Evolutionary conservation across 1,140 invertebrate species (phyloP).

Genomic region (Branchinecta lindahli): DNA sequence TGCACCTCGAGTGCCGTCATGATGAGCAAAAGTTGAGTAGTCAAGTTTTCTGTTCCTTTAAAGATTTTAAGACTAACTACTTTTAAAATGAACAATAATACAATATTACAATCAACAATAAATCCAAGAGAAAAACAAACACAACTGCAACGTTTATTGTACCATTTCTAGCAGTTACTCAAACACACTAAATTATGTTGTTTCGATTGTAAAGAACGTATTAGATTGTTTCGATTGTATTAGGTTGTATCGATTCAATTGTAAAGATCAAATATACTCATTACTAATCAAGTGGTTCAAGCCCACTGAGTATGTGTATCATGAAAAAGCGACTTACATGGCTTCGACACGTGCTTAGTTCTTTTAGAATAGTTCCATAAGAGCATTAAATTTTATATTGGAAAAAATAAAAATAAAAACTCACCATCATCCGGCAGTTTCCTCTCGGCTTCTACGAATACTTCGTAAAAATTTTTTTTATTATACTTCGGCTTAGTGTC

Average conservation of each 20-base stretch:
- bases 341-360: conserved; percentile 7
- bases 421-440: conserved; percentile 7
- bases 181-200: too few species aligned
- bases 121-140: too few species aligned
- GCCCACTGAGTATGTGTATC: conserved; percentile 7
- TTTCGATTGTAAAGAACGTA: conserved; percentile 8
- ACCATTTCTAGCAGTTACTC: too few species aligned
- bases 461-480: conserved; percentile 6
- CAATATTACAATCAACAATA: too few species aligned
- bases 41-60: too few species aligned
- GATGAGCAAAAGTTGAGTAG: too few species aligned
- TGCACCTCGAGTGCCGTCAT: too few species aligned
- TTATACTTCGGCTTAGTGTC: conserved; percentile 8
- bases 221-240: conserved; percentile 9
- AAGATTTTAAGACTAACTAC: too few species aligned
- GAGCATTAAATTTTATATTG: conserved; percentile 9
- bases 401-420: conserved; percentile 9
- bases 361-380: conserved; percentile 9
- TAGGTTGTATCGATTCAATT: conserved; percentile 9
- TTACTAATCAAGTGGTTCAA: conserved; percentile 9
- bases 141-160: too few species aligned
- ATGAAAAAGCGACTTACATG: conserved; percentile 8
- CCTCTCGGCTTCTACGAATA: conserved; percentile 7
- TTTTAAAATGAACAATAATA: too few species aligned
- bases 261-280: conserved; percentile 9